phyloP scores from a whole-genome alignment of 2,113 vertebrate genomes.

The Eudyptes chrysolophus region DNA sequence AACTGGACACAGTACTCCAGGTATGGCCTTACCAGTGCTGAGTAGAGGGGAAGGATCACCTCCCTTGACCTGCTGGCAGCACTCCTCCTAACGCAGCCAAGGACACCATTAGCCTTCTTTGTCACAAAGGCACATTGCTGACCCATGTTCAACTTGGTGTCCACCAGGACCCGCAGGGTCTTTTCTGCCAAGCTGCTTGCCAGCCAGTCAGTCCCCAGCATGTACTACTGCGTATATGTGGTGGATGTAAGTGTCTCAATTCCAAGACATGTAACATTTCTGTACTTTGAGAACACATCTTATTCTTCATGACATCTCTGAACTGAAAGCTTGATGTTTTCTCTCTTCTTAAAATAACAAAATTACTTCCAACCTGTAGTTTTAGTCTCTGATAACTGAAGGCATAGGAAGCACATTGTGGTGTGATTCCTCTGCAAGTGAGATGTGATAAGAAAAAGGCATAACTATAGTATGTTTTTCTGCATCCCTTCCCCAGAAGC shows the following conservation, averaged over 20 bases:
- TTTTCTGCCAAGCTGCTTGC: background rate
- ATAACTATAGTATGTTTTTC: background rate
- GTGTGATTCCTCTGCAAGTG: background rate
- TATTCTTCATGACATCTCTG: background rate
- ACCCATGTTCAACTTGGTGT: background rate
- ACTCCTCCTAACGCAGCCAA: background rate
- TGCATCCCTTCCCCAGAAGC: background rate
- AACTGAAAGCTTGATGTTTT: background rate
- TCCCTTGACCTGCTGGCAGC: background rate
- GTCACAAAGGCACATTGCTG: background rate
- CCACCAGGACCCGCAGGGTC: background rate
- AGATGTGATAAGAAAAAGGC: background rate
- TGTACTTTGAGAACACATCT: background rate
- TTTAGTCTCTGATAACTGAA: background rate
- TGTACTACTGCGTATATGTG: background rate
- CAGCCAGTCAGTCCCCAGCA: background rate
- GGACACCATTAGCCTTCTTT: background rate
- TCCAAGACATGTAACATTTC: background rate
- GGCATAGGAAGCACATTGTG: background rate
- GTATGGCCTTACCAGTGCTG: background rate
- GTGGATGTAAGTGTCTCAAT: background rate
- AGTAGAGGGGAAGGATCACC: background rate
- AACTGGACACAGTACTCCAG: background rate
- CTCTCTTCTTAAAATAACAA: background rate
- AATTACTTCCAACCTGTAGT: background rate